Evolutionary conservation across 2,888 invertebrate genomes (phyloP).

Genomic region (Rhagonycha fulva): DNA sequence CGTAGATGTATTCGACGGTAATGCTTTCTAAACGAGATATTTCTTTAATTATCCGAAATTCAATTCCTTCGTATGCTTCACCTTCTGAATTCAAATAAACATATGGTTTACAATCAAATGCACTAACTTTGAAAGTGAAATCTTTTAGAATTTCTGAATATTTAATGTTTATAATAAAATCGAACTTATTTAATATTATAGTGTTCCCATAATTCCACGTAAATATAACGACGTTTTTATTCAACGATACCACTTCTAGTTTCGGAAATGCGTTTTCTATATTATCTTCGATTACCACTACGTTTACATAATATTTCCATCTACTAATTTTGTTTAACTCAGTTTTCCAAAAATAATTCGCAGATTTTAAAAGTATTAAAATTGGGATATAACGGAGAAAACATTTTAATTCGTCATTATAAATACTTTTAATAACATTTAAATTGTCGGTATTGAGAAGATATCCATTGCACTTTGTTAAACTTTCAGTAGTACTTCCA

Average conservation of each 20-base stretch:
- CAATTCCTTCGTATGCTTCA: constrained; percentile 13
- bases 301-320: neutral
- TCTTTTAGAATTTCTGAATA: neutral
- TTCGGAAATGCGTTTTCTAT: too few species aligned
- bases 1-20: neutral
- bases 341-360: neutral
- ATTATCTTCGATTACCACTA: neutral
- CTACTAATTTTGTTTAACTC: neutral
- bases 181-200: neutral
- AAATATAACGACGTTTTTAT: neutral
- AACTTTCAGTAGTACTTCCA: neutral
- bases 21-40: neutral
- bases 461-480: constrained; percentile 4
- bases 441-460: neutral
- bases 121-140: neutral
- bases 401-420: neutral
- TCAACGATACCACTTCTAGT: too few species aligned
- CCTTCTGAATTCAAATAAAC: neutral
- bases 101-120: constrained; percentile 9
- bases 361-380: neutral
- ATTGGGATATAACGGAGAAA: neutral
- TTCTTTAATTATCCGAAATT: constrained; percentile 11
- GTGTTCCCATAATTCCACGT: neutral
- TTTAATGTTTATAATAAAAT: neutral
- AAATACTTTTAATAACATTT: neutral